Conservation (phyloP, 2,797 vertebrate species). For the Phalloptychus januarius region DNA sequence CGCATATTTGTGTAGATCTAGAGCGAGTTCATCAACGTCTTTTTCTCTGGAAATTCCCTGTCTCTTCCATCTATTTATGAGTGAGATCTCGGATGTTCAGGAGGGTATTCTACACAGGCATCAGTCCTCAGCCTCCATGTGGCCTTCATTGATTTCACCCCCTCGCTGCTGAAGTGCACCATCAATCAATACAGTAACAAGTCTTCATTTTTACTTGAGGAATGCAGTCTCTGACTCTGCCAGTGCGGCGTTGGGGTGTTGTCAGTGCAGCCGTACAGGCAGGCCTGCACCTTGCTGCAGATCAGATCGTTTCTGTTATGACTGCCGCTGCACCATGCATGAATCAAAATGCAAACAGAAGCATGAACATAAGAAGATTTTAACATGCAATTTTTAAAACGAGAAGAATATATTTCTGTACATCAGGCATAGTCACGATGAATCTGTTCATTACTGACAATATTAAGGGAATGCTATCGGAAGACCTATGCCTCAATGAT, state of each 20-base stretch:
- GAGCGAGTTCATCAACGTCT: slow-evolving; percentile 34
- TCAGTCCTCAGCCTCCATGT: slow-evolving; percentile 73
- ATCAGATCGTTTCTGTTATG: background rate
- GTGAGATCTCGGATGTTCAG: slow-evolving; percentile 64
- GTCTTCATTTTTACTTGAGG: slow-evolving; percentile 83
- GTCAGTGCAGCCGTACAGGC: slow-evolving; percentile 20
- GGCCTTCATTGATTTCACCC: slow-evolving; percentile 77
- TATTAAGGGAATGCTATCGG: background rate
- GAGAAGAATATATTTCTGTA: background rate
- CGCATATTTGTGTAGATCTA: background rate
- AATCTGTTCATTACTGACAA: background rate
- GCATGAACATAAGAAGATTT: background rate
- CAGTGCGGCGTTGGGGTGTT: slow-evolving; percentile 49
- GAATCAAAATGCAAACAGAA: background rate
- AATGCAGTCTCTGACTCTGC: slow-evolving; percentile 70
- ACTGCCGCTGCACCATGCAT: background rate
- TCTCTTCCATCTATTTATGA: slow-evolving; percentile 76
- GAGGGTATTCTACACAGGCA: slow-evolving; percentile 64
- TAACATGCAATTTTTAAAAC: background rate
- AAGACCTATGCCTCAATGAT: background rate
- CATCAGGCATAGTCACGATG: background rate
- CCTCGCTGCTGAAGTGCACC: slow-evolving; percentile 69
- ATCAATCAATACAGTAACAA: slow-evolving; percentile 85
- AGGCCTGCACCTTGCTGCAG: slow-evolving; percentile 35
- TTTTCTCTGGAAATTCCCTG: slow-evolving; percentile 54